Evolutionary conservation across 2,888 invertebrate genomes (phyloP).

Genomic region (Drosophila phalerata): DNA sequence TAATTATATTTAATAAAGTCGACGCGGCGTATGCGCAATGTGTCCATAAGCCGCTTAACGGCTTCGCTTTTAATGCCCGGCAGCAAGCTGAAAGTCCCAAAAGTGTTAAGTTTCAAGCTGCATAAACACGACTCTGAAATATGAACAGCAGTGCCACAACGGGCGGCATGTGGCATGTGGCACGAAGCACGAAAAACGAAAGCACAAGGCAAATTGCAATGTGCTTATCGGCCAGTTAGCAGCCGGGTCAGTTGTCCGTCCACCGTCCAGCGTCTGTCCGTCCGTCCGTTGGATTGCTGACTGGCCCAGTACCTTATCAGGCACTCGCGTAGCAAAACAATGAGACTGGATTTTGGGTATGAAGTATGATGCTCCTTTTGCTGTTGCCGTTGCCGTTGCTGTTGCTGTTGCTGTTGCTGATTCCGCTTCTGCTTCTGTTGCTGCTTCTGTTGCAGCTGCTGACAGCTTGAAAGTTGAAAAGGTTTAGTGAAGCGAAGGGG

Average conservation of each 20-base stretch:
- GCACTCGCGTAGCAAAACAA: conserved; percentile 43
- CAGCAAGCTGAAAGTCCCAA: conserved; percentile 41
- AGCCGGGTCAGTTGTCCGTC: conserved; percentile 45
- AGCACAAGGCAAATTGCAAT: conserved; percentile 22
- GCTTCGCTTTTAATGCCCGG: conserved; percentile 54
- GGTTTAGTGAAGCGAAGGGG: conserved; percentile 30
- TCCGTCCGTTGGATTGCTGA: conserved; percentile 27
- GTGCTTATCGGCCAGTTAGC: conserved; percentile 60
- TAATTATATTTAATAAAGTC: conserved; percentile 73
- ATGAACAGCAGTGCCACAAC: conserved; percentile 34
- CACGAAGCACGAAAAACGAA: background rate
- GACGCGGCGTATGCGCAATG: conserved; percentile 54
- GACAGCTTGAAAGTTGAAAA: conserved; percentile 35
- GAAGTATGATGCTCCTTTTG: background rate
- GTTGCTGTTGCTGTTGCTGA: too few relatives aligned
- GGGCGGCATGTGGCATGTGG: background rate
- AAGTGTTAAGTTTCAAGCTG: conserved; percentile 73
- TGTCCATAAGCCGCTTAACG: conserved; percentile 68
- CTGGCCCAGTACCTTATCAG: conserved; percentile 52
- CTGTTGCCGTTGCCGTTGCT: background rate
- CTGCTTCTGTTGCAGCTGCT: conserved; percentile 6
- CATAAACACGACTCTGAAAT: conserved; percentile 69
- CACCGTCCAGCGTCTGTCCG: background rate
- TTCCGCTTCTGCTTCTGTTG: background rate
- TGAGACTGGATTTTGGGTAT: conserved; percentile 7